phyloP scores from a whole-genome alignment of 2,888 invertebrate genomes.

The Stenodema calcarata region DNA sequence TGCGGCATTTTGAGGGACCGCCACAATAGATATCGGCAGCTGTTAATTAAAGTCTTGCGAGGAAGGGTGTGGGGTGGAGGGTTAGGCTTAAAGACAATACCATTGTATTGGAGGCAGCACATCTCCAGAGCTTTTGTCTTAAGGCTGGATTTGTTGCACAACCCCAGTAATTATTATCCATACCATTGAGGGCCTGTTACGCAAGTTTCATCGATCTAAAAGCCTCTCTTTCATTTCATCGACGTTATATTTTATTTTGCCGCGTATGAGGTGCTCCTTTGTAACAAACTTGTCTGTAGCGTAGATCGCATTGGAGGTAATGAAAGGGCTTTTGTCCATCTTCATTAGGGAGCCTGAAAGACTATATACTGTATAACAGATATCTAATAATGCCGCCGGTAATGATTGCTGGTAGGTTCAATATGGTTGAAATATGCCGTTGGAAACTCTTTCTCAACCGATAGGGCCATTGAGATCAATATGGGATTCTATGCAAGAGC shows the following conservation, averaged over 20 bases:
- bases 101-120: slow-evolving; percentile 24
- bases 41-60: slow-evolving; percentile 28
- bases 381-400: neutral
- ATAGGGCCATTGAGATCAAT: neutral
- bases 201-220: slow-evolving; percentile 32
- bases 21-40: slow-evolving; percentile 29
- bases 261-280: neutral
- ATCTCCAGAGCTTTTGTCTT: slow-evolving; percentile 32
- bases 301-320: neutral
- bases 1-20: neutral
- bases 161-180: slow-evolving; percentile 23
- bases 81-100: slow-evolving; percentile 33
- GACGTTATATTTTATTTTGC: neutral
- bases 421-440: neutral
- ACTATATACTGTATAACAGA: neutral
- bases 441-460: neutral
- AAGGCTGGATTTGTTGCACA: slow-evolving; percentile 38
- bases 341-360: neutral
- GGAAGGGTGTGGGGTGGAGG: neutral
- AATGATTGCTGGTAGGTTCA: neutral
- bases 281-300: neutral
- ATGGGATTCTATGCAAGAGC: neutral
- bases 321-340: neutral
- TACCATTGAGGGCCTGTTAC: slow-evolving; percentile 27
- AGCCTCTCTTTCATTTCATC: neutral